Evolutionary conservation across 1,140 invertebrate genomes (phyloP), one percentile per base, ranked within the genome.

Genomic region (Formica selysi): DNA sequence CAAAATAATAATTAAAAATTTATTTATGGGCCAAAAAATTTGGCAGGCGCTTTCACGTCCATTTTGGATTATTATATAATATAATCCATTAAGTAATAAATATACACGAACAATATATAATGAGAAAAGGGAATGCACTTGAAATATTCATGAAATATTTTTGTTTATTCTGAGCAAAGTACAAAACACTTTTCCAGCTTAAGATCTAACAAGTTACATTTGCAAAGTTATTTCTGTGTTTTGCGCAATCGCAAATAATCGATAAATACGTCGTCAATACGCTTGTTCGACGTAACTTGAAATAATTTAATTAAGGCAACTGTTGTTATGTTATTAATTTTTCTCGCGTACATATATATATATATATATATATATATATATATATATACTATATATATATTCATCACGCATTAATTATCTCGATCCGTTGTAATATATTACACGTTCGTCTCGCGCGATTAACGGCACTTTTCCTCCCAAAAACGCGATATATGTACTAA

Each of bases 291-390:
- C 29, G n/a, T 87, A 87, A 79, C 36, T 88, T 64, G 61, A 86
- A 93, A 93, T 93, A 93, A 93, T 93, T 93, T 92, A 93, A 89
- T 92, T 92, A 93, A 93, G 93, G 93, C 93, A 93, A 93, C 92
- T 89, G 87, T 93, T 88, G 70, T 70, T 88, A 87, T 71, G 73
- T 76, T 86, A 87, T 86, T 87, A 88, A 73, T 85, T 67, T 83
- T 89, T 48, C 85, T 90, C 79, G 85, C 36, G 7, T 73, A 44
- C 84, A 91, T 92, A 93, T 92, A 91, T 91, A 57, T 90, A 87
- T 38, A 26, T 32, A 29, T 29, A 70, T 74, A 74, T 74, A 74
- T 44, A 44, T 44, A 44, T 44, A 44, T 44, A 44, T 44, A 44
- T 92, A 11, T 22, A 22, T 22, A 22, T 22, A 22, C 22, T 44